Evolutionary conservation across 2,888 invertebrate genomes (phyloP).

Genomic region (Cosmia trapezina): DNA sequence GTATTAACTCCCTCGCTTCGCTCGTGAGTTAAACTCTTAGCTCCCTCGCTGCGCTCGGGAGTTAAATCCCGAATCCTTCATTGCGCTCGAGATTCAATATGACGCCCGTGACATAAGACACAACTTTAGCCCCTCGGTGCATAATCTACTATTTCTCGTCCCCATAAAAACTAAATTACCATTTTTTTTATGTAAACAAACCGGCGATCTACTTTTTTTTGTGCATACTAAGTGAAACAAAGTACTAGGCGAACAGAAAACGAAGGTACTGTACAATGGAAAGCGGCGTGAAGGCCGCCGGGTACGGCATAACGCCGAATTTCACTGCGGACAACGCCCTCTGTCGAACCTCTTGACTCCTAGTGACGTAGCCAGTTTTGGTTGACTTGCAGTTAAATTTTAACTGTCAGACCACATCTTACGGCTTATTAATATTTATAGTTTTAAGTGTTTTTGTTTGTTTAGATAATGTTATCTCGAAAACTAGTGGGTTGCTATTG

Average conservation of each 20-base stretch:
- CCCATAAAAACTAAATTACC: constrained; percentile 42
- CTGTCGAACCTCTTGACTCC: constrained; percentile 67
- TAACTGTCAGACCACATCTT: constrained; percentile 42
- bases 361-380: constrained; percentile 66
- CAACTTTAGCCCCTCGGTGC: no score
- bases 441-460: constrained; percentile 38
- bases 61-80: no score
- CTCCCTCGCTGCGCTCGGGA: no score
- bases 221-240: constrained; percentile 64
- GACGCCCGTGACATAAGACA: no score
- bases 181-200: constrained; percentile 59
- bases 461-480: constrained; percentile 16
- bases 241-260: constrained; percentile 79
- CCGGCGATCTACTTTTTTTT: constrained; percentile 70
- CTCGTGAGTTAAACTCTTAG: no score
- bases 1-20: no score
- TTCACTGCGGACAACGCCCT: constrained; percentile 82
- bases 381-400: constrained; percentile 59
- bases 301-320: constrained; percentile 77
- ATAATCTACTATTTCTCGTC: no score
- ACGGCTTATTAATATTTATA: constrained; percentile 47
- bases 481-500: constrained; percentile 1
- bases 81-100: no score
- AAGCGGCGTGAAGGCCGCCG: constrained; percentile 81
- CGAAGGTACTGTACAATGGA: constrained; percentile 77